A percentile compares a stretch with the other conserved stretches of the same genome.
Conservation (phyloP, 2,888 invertebrate species). For the Macrophya alboannulata region DNA sequence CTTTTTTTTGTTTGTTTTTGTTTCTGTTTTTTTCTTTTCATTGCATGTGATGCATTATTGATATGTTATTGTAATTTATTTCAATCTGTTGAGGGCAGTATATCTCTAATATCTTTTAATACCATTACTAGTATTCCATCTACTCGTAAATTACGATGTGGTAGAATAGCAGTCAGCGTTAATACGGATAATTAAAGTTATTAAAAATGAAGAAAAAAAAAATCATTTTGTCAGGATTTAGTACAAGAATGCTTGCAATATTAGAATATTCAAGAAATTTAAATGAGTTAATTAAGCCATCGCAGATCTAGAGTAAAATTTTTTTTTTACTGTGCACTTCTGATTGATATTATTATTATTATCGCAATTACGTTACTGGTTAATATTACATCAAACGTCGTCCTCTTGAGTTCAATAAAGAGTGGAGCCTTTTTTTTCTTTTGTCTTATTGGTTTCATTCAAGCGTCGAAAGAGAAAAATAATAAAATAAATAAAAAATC, state of each 20-base stretch:
- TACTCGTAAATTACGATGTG: background rate
- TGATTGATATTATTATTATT: too few relatives aligned
- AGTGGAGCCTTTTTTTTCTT: background rate
- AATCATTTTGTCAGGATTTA: background rate
- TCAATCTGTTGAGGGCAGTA: background rate
- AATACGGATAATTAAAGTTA: background rate
- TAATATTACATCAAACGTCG: constrained; percentile 7
- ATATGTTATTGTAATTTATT: constrained; percentile 4
- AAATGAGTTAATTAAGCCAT: background rate
- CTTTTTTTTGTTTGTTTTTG: constrained; percentile 40
- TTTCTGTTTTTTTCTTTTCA: constrained; percentile 13
- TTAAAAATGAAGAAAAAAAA: background rate
- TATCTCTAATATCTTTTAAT: background rate
- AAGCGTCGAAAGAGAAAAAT: background rate
- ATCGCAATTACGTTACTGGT: background rate
- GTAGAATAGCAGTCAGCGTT: background rate
- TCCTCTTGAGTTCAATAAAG: background rate
- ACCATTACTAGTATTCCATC: constrained; percentile 11
- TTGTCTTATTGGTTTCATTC: background rate
- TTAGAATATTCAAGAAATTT: background rate
- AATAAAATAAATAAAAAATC: background rate
- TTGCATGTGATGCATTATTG: constrained; percentile 13
- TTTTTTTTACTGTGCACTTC: background rate
- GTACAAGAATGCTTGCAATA: background rate
- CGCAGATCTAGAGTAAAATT: background rate